Percentiles rank a stretch among this genome's conserved stretches.
Evolutionary conservation across 2,888 invertebrate species (phyloP).

Genomic region (Platycnemis pennipes): DNA sequence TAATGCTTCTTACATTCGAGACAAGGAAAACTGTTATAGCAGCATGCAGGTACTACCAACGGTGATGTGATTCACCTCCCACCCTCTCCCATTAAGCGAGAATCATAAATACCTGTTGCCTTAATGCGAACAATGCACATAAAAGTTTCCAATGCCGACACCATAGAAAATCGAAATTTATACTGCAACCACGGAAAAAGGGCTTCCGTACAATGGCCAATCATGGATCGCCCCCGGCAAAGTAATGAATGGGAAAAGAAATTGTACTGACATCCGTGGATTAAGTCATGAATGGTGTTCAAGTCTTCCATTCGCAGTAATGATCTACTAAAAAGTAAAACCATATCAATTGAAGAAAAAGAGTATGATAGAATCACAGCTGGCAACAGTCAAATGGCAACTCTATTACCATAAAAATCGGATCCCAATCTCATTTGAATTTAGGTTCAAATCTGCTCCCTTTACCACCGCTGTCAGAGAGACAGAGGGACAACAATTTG

Average conservation of each 20-base stretch:
- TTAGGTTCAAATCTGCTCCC: too few species aligned
- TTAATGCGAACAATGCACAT: not conserved
- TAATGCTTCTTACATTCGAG: too few species aligned
- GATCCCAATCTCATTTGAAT: too few species aligned
- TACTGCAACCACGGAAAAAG: not conserved
- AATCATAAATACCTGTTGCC: not conserved
- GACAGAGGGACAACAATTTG: too few species aligned
- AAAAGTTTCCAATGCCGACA: not conserved
- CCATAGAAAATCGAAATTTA: not conserved
- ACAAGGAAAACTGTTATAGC: not conserved
- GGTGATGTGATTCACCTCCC: not conserved
- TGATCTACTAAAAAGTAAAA: not conserved
- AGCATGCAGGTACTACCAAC: not conserved
- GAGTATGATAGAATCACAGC: not conserved
- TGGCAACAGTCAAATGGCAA: too few species aligned
- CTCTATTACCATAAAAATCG: too few species aligned
- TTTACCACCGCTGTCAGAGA: too few species aligned
- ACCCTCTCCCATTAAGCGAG: not conserved
- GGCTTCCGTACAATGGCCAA: not conserved
- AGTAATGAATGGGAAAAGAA: not conserved
- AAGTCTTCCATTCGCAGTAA: not conserved
- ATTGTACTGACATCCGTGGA: not conserved
- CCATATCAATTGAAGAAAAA: not conserved
- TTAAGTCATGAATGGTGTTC: not conserved
- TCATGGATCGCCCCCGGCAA: not conserved